Base-by-base conservation (phyloP, 1,140 invertebrate species). In the Bathynomus jamesi region DNA sequence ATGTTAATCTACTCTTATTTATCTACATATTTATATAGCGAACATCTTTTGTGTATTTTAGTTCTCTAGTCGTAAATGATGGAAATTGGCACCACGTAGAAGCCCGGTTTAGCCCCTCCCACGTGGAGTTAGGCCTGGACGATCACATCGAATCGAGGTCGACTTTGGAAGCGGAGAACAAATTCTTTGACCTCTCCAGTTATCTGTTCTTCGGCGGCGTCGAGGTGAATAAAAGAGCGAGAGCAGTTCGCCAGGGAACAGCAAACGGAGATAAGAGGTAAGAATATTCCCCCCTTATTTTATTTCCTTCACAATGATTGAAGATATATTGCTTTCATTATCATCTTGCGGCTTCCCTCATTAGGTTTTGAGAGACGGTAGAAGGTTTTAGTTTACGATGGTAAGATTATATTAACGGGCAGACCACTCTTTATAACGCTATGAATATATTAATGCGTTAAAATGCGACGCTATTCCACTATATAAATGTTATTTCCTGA, bases 181-280 rank as follows among this genome's bases (percentile, higher is more conserved):
- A 87, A 71, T 89, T 89, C 79, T 87, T 95, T 64, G 91, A 94
- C 81, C 85, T 94, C 0, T 87, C 87, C 32, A 91, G 92, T 75
- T 87, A 87, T 32, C 86, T 93, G 67, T 94, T 90, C 82, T 84
- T 95, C 71, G 95, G 94, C 28, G 94, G 94, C 4, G 87, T 95
- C 0, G 92, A 94, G 80, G 81, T 87, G 28, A 90, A 90, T 77
- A 91, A 91, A 81, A 82, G 89, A 76, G 85, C 89, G 60, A 80
- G 89, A 73, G 92, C 91, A 0, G 83, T 90, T 10, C 82, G 85
- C 17, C 89, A 90, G 79, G 91, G 91, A 3, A 85, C 93, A 63
- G 87, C 86, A 75, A 87, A 88, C 13, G 88, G 91, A 90, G 27
- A 70, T 27, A 74, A 74, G 24, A 74, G 72, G 72, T 74, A 2